Evolutionary conservation across 2,797 vertebrate genomes (phyloP).

Genomic region (Synaphobranchus kaupii): DNA sequence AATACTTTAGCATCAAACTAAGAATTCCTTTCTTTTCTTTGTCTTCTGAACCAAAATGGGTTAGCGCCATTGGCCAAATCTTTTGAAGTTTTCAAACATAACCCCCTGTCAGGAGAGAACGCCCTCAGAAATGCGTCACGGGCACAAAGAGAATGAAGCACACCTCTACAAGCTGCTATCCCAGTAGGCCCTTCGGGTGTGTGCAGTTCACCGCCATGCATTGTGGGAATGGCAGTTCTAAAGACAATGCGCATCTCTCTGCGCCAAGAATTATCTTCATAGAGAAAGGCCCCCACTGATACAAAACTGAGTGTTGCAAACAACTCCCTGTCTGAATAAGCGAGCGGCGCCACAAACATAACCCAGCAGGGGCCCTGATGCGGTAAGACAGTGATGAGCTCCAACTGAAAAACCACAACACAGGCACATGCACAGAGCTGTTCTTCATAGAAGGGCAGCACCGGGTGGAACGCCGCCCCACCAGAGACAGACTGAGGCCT

Average conservation of each 20-base stretch:
- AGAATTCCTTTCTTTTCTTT: too few relatives aligned
- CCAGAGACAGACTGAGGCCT: background rate
- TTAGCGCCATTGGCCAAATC: too few relatives aligned
- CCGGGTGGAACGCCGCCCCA: background rate
- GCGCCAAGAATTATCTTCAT: background rate
- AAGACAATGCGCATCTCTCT: background rate
- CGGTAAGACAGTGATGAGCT: background rate
- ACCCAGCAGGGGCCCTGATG: too few relatives aligned
- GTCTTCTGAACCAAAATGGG: too few relatives aligned
- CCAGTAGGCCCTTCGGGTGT: background rate
- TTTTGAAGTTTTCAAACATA: background rate
- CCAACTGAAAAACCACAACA: slow-evolving; percentile 25
- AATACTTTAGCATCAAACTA: too few relatives aligned
- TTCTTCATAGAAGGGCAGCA: background rate
- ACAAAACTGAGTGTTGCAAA: background rate
- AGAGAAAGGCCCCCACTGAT: background rate
- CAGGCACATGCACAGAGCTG: background rate
- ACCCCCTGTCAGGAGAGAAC: slow-evolving; percentile 13
- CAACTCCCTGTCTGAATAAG: background rate
- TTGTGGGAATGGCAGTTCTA: background rate
- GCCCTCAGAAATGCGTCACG: background rate
- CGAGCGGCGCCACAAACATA: background rate
- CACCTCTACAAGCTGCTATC: slow-evolving; percentile 1
- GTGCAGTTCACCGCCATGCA: background rate
- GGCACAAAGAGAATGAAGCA: background rate